Conservation (phyloP, 2,888 invertebrate genomes). For the Drosophila greeni region DNA sequence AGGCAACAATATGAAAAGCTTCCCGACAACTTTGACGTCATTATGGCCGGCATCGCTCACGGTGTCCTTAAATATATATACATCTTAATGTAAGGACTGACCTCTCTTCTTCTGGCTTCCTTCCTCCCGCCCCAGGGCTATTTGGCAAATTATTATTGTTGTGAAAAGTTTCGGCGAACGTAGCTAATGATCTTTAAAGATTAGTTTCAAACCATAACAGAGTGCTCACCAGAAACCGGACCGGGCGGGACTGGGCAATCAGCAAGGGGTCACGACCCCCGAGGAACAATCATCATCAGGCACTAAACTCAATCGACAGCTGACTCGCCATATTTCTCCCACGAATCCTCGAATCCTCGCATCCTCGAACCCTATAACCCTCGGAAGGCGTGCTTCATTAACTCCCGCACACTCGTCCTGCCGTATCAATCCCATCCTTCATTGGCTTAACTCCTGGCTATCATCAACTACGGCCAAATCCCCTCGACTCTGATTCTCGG, state of each 20-base stretch:
- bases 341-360: slow-evolving; percentile 18
- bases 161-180: slow-evolving; percentile 44
- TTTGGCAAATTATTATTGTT: slow-evolving; percentile 71
- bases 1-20: slow-evolving; percentile 59
- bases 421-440: slow-evolving; percentile 41
- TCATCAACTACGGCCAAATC: slow-evolving; percentile 35
- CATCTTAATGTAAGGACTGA: slow-evolving; percentile 11
- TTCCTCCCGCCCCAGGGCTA: slow-evolving; percentile 49
- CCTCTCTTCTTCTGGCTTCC: slow-evolving; percentile 2
- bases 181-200: slow-evolving; percentile 41
- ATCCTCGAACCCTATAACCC: slow-evolving; percentile 36
- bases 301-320: slow-evolving; percentile 45
- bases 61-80: slow-evolving; percentile 10
- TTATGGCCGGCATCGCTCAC: slow-evolving; percentile 50
- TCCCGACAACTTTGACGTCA: slow-evolving; percentile 71
- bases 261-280: slow-evolving; percentile 38
- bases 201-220: slow-evolving; percentile 37
- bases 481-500: slow-evolving; percentile 29
- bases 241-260: slow-evolving; percentile 17
- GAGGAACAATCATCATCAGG: slow-evolving; percentile 41
- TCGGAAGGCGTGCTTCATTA: slow-evolving; percentile 55
- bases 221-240: slow-evolving; percentile 4
- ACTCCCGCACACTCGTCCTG: slow-evolving; percentile 38
- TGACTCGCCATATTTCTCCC: slow-evolving; percentile 42
- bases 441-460: slow-evolving; percentile 50